phyloP scores from a whole-genome alignment of 2,113 vertebrate species.

The Azemiops feae region DNA sequence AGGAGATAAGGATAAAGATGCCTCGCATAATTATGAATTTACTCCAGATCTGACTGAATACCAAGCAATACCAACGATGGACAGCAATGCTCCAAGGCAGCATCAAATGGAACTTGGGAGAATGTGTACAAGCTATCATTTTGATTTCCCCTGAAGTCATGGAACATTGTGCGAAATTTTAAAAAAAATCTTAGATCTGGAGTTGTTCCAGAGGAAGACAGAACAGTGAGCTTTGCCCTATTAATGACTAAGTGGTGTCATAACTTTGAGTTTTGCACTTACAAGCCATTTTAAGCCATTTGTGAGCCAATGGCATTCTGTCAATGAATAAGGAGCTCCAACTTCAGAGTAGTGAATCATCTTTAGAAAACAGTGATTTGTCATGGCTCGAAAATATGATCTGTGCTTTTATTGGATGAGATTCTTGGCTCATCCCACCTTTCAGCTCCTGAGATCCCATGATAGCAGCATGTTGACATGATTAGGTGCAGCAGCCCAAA shows the following conservation, averaged over 20 bases:
- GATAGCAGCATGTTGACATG: background rate
- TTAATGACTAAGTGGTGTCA: background rate
- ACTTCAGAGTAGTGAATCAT: background rate
- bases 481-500: background rate
- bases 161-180: background rate
- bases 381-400: background rate
- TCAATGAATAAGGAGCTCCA: background rate
- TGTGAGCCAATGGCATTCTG: background rate
- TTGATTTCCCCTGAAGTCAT: background rate
- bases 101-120: background rate
- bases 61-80: background rate
- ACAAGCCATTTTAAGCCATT: background rate
- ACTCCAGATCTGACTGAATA: background rate
- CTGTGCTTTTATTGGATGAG: background rate
- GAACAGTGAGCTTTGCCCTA: background rate
- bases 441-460: background rate
- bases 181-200: background rate
- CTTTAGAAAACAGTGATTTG: background rate
- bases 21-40: background rate
- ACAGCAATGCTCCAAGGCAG: background rate
- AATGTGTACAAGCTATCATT: background rate
- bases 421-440: background rate
- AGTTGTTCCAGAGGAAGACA: background rate
- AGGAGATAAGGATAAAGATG: background rate
- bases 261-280: background rate